Evolutionary conservation across 2,888 invertebrate species (phyloP).

Genomic region (Hipparchia sbordonii): DNA sequence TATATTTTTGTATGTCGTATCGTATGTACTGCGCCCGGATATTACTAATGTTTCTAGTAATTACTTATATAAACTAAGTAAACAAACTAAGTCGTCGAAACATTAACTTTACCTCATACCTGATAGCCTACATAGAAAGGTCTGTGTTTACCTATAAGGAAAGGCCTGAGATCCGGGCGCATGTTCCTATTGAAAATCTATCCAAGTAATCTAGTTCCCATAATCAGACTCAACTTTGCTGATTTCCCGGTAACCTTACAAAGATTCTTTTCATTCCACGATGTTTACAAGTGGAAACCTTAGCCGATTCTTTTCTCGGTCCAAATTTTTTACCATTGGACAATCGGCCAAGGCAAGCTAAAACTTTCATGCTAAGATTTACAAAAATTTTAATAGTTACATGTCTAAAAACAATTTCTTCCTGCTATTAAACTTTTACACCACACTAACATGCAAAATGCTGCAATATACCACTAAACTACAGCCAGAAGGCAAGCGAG

Average conservation of each 20-base stretch:
- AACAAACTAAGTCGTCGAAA: neutral
- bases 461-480: conserved; percentile 9
- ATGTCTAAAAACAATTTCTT: neutral
- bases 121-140: neutral
- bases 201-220: neutral
- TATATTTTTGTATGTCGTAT: neutral
- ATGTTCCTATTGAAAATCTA: neutral
- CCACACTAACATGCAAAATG: conserved; percentile 14
- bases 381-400: neutral
- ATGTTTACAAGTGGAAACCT: neutral
- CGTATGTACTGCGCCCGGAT: neutral
- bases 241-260: neutral
- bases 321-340: neutral
- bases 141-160: neutral
- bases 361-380: neutral
- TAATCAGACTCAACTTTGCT: neutral
- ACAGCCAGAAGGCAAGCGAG: neutral
- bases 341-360: neutral
- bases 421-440: conserved; percentile 1
- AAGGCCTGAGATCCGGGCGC: neutral
- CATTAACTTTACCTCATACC: neutral
- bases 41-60: conserved; percentile 8
- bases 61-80: neutral
- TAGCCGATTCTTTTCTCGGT: neutral
- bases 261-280: neutral